These are phyloP conservation scores for Takifugu rubripes DNA, from an alignment of 2,797 vertebrate species.

Conservation along the genomic window DNA sequence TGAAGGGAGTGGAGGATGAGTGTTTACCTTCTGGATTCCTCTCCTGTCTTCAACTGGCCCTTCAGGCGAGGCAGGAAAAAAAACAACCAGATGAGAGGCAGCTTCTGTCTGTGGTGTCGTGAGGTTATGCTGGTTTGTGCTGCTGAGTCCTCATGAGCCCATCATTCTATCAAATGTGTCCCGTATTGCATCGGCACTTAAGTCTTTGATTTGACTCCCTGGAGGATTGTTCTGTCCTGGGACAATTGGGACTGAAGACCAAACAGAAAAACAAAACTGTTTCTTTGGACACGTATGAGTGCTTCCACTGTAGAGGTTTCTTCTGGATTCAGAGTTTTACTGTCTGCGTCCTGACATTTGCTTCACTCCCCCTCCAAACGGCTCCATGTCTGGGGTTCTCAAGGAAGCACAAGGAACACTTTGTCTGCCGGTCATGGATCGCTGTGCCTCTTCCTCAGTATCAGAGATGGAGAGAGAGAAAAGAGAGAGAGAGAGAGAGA, in stretches of 20 bases:
- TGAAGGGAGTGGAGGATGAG: conserved; percentile 37
- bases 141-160: no score
- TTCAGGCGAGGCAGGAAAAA: conserved; percentile 3
- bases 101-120: neutral
- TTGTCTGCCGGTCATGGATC: conserved; percentile 34
- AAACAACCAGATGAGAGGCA: conserved; percentile 1
- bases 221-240: neutral
- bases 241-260: neutral
- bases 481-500: neutral
- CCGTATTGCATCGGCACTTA: neutral
- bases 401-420: conserved; percentile 52
- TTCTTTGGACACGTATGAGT: conserved; percentile 3
- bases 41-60: conserved; percentile 30
- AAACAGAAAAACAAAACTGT: neutral
- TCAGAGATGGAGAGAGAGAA: conserved; percentile 8
- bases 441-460: conserved; percentile 5
- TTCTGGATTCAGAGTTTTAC: conserved; percentile 9
- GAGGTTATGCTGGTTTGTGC: neutral
- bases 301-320: conserved; percentile 5
- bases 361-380: conserved; percentile 34
- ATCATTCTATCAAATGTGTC: no score
- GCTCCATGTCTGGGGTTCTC: conserved; percentile 33
- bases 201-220: neutral
- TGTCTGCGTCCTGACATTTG: conserved; percentile 30
- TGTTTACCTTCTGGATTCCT: conserved; percentile 46